These are phyloP conservation scores for Lasiurus cinereus DNA, from an alignment of 2,113 vertebrate genomes.

Conservation along the genomic window DNA sequence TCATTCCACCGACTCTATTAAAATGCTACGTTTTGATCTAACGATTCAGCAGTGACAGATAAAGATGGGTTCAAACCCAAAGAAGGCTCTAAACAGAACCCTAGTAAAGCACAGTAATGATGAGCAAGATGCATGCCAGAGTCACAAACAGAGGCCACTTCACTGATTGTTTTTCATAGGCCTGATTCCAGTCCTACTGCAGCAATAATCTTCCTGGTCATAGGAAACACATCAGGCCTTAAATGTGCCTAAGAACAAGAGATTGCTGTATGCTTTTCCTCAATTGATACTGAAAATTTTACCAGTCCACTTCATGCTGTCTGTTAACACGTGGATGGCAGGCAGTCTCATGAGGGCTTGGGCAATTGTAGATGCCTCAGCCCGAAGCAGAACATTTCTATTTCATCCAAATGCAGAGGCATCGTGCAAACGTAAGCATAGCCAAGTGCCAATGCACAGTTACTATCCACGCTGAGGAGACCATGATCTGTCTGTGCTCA, in stretches of 20 bases:
- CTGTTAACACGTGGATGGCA: not conserved
- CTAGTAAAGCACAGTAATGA: not conserved
- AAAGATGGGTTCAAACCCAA: not conserved
- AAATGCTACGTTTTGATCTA: not conserved
- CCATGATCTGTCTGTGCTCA: not conserved
- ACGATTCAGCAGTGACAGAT: not conserved
- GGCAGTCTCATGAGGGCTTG: slow-evolving; percentile 58
- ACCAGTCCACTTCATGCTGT: slow-evolving; percentile 69
- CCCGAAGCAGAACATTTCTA: slow-evolving; percentile 74
- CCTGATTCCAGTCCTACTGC: slow-evolving; percentile 50
- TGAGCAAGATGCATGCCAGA: not conserved
- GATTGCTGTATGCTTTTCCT: slow-evolving; percentile 74
- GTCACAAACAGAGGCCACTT: not conserved
- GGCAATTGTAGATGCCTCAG: slow-evolving; percentile 49
- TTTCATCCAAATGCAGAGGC: slow-evolving; percentile 67
- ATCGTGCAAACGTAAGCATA: slow-evolving; percentile 73
- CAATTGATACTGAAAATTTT: slow-evolving; percentile 74
- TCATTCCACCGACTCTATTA: not conserved
- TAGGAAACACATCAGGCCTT: slow-evolving; percentile 47
- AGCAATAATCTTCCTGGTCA: slow-evolving; percentile 45
- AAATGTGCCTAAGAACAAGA: slow-evolving; percentile 47
- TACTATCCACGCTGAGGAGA: slow-evolving; percentile 65
- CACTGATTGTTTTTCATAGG: slow-evolving; percentile 48
- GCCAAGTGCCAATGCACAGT: slow-evolving; percentile 65
- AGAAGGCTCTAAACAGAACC: not conserved